phyloP scores from a whole-genome alignment of 1,140 invertebrate genomes.

The Vollenhovia emeryi region DNA sequence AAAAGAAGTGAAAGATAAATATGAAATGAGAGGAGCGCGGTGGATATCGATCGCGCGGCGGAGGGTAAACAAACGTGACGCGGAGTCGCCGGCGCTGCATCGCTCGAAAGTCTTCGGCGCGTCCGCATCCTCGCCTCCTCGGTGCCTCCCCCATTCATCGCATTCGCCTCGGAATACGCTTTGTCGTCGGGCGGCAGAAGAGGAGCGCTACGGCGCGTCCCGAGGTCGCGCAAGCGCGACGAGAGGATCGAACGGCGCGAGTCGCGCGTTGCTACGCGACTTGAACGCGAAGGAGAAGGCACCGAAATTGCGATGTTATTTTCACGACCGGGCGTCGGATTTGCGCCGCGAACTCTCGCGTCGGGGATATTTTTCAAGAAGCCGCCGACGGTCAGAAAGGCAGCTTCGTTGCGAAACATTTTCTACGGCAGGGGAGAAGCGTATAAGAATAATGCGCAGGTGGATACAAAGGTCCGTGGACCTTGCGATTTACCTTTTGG shows the following conservation, averaged over 20 bases:
- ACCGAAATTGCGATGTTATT: not conserved
- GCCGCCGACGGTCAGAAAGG: not conserved
- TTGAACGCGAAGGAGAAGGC: not conserved
- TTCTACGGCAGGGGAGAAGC: not conserved
- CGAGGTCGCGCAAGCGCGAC: slow-evolving; percentile 44
- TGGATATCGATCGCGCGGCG: slow-evolving; percentile 34
- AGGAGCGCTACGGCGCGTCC: not conserved
- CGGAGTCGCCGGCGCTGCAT: not conserved
- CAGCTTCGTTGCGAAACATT: not conserved
- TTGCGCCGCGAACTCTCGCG: not conserved
- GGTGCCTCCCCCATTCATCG: not conserved
- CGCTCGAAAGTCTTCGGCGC: not conserved
- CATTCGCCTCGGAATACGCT: slow-evolving; percentile 1
- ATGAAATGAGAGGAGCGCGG: too few relatives aligned
- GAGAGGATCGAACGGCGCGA: not conserved
- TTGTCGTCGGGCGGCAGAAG: not conserved
- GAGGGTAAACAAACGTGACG: slow-evolving; percentile 24
- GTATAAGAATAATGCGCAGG: not conserved
- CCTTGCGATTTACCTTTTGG: not conserved
- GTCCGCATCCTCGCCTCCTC: too few relatives aligned
- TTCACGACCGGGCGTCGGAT: not conserved
- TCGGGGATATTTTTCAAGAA: not conserved
- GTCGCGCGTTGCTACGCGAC: not conserved
- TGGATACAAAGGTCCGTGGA: not conserved
- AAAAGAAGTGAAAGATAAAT: too few relatives aligned